Conservation (phyloP, 2,797 vertebrate species). For the Scolopax rusticola region DNA sequence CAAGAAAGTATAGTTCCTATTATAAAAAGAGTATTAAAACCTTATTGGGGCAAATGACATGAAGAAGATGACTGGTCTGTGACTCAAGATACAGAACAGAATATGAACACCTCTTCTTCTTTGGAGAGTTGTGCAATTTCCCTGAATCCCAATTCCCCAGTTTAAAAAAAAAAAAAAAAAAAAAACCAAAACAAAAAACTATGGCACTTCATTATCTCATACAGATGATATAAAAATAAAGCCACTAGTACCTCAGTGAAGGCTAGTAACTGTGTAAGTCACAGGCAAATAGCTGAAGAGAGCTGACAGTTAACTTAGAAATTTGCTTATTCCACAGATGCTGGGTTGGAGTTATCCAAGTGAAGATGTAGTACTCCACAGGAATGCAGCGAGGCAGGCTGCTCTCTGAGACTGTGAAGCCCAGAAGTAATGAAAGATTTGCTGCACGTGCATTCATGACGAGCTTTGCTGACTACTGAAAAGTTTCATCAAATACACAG, state of each 20-base stretch:
- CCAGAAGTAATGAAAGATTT: background rate
- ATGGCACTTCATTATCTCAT: background rate
- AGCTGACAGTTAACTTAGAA: background rate
- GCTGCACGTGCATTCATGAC: background rate
- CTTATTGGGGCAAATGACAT: background rate
- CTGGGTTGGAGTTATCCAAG: background rate
- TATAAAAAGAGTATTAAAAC: background rate
- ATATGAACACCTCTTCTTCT: background rate
- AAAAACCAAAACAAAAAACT: rapidly evolving
- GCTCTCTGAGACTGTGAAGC: background rate
- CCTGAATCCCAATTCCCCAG: background rate
- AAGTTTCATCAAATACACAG: background rate
- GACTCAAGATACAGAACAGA: background rate
- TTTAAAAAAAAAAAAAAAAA: background rate
- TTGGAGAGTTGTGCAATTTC: background rate
- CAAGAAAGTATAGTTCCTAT: background rate
- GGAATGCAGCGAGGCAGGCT: background rate
- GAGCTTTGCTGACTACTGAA: background rate
- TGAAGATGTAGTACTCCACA: background rate
- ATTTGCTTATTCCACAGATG: background rate
- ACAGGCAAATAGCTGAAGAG: background rate
- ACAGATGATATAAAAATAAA: background rate
- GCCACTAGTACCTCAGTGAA: background rate
- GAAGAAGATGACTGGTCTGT: background rate
- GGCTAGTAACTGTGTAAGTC: background rate